phyloP scores from a whole-genome alignment of 2,888 invertebrate species.

The Mythimna vitellina region DNA sequence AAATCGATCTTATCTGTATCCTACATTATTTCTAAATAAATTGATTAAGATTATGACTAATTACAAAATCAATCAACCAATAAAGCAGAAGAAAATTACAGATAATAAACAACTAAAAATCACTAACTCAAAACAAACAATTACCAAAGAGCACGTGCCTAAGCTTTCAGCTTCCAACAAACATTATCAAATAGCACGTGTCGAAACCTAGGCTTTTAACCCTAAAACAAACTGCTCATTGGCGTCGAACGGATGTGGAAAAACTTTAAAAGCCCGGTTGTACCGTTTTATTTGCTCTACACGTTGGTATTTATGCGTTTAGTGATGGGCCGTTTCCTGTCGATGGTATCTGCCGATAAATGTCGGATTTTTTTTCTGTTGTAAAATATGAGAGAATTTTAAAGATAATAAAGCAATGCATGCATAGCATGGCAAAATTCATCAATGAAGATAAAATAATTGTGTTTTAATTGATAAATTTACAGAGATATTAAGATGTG shows the following conservation, averaged over 20 bases:
- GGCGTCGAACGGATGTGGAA: slow-evolving; percentile 68
- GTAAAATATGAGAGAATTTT: background rate
- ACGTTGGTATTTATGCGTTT: slow-evolving; percentile 68
- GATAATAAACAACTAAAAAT: background rate
- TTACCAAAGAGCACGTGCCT: slow-evolving; percentile 1
- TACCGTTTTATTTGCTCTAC: slow-evolving; percentile 78
- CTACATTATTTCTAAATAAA: too few species aligned
- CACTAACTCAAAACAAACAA: background rate
- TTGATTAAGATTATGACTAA: too few species aligned
- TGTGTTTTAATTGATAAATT: background rate
- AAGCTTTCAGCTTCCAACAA: slow-evolving; percentile 14
- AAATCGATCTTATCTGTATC: too few species aligned
- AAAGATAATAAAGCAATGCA: background rate
- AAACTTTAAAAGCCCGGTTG: slow-evolving; percentile 70
- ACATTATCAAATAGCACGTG: slow-evolving; percentile 32
- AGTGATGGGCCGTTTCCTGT: slow-evolving; percentile 66
- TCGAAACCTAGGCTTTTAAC: slow-evolving; percentile 41
- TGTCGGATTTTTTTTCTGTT: background rate
- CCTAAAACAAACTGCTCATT: slow-evolving; percentile 59
- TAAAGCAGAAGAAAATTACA: too few species aligned
- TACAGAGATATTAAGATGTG: background rate
- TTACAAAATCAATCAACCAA: too few species aligned
- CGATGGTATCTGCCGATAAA: slow-evolving; percentile 37
- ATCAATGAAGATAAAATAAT: background rate
- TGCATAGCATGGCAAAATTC: background rate